A percentile compares a stretch with the other conserved stretches of the same genome.
Conservation (phyloP, 2,888 invertebrate species). For the Tipula confusa region DNA sequence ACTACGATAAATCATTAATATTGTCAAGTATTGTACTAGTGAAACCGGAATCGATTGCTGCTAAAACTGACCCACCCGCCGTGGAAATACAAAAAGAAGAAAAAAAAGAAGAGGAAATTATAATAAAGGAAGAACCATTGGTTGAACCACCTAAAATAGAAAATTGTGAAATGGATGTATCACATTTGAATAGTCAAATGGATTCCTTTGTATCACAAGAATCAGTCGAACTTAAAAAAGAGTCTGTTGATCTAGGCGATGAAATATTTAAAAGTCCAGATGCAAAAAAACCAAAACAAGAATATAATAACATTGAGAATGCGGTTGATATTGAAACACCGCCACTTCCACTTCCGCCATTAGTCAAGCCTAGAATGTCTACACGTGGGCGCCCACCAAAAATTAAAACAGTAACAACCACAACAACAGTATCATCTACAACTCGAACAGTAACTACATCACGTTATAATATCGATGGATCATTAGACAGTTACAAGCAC, state of each 20-base stretch:
- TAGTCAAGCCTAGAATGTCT: constrained; percentile 42
- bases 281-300: background rate
- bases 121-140: background rate
- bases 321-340: background rate
- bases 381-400: constrained; percentile 50
- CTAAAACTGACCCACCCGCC: background rate
- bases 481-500: background rate
- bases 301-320: background rate
- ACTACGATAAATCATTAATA: constrained; percentile 38
- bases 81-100: background rate
- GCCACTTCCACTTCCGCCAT: background rate
- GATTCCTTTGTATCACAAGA: background rate
- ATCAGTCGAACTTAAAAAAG: background rate
- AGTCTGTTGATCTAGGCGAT: background rate
- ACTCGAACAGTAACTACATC: constrained; percentile 48
- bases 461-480: constrained; percentile 34
- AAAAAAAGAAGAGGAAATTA: background rate
- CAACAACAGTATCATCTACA: constrained; percentile 48
- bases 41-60: constrained; percentile 34
- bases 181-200: background rate
- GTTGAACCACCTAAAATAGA: background rate
- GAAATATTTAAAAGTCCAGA: constrained; percentile 13
- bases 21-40: constrained; percentile 32
- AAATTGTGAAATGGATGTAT: background rate
- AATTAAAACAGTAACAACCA: constrained; percentile 43